phyloP scores from a whole-genome alignment of 2,888 invertebrate species.

The Invenusta paracnida region DNA sequence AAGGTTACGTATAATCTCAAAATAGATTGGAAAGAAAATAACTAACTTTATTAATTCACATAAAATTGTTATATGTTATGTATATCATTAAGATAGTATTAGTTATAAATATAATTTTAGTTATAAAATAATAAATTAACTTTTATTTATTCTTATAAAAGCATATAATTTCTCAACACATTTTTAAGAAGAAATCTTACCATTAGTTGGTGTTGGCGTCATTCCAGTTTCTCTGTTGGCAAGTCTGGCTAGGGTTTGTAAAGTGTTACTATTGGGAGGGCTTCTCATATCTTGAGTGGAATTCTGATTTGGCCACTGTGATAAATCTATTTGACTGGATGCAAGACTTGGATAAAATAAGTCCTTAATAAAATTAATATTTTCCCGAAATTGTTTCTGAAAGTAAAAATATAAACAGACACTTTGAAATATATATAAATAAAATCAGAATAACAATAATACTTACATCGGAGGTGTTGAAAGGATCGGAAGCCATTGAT shows the following conservation, averaged over 20 bases:
- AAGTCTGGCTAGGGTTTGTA: background rate
- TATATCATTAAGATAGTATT: too few species aligned
- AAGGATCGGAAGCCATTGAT: conserved; percentile 12
- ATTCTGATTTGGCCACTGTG: background rate
- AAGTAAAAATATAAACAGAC: background rate
- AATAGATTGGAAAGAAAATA: too few species aligned
- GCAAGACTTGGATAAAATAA: conserved; percentile 1
- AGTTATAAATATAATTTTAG: too few species aligned
- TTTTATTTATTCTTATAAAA: too few species aligned
- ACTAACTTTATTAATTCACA: too few species aligned
- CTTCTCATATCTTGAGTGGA: background rate
- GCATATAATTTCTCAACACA: too few species aligned
- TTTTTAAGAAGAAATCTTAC: too few species aligned
- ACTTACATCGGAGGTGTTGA: conserved; percentile 11
- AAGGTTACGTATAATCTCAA: too few species aligned
- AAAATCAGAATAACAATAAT: background rate
- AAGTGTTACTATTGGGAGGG: background rate
- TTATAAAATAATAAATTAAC: too few species aligned
- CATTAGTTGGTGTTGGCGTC: conserved; percentile 21
- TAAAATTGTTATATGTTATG: too few species aligned
- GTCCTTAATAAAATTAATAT: conserved; percentile 13
- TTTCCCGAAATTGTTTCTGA: conserved; percentile 12
- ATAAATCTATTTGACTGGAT: background rate
- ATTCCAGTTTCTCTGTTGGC: conserved; percentile 15
- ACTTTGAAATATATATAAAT: background rate